Evolutionary conservation across 1,140 invertebrate genomes (phyloP).

Genomic region (Aporrectodea caliginosa): DNA sequence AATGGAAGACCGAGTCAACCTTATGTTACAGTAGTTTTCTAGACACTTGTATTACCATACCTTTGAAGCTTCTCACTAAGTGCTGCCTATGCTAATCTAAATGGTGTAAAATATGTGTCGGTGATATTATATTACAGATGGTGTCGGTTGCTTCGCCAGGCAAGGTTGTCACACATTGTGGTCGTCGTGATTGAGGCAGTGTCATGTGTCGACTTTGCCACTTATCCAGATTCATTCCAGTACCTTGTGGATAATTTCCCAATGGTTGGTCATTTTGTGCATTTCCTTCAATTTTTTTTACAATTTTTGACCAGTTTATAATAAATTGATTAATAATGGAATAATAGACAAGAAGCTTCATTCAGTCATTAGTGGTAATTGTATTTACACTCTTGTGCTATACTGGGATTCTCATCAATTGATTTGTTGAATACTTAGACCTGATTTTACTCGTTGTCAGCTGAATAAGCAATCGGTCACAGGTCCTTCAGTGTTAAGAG

Average conservation of each 20-base stretch:
- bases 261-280: neutral
- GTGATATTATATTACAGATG: slow-evolving; percentile 64
- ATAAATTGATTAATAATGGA: too few species aligned
- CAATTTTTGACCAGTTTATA: too few species aligned
- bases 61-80: too few species aligned
- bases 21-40: too few species aligned
- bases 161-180: slow-evolving; percentile 66
- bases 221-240: neutral
- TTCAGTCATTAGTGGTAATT: neutral
- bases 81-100: too few species aligned
- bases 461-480: too few species aligned
- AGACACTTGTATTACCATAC: too few species aligned
- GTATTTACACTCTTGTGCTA: slow-evolving; percentile 38
- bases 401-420: slow-evolving; percentile 26
- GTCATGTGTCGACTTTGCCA: neutral
- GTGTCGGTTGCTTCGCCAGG: slow-evolving; percentile 73
- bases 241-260: neutral
- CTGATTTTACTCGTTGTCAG: neutral
- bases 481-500: too few species aligned
- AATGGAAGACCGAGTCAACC: too few species aligned
- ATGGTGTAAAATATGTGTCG: too few species aligned
- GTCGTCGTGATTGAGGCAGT: slow-evolving; percentile 70
- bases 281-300: neutral
- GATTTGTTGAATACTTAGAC: neutral
- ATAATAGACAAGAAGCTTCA: too few species aligned